These are phyloP conservation scores for Pelecanoides urinatrix DNA, from an alignment of 2,113 vertebrate genomes.

Conservation along the genomic window DNA sequence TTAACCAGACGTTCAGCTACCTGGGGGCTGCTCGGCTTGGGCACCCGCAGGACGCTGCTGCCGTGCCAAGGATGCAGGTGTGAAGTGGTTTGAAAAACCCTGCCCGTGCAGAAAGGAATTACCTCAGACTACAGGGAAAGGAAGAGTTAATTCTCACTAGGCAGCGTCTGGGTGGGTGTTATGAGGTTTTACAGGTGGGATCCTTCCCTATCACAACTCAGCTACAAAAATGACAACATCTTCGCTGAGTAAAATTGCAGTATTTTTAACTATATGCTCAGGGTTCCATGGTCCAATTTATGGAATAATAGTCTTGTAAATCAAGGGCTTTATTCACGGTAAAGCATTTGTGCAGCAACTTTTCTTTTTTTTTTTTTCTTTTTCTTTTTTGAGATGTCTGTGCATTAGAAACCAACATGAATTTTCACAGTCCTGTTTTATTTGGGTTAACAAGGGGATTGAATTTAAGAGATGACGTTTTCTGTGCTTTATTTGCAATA, in stretches of 20 bases:
- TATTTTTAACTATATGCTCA: background rate
- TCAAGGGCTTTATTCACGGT: background rate
- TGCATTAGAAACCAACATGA: background rate
- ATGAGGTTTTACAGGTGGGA: background rate
- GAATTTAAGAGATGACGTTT: slow-evolving; percentile 37
- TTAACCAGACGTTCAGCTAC: background rate
- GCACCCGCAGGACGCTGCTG: fast-evolving
- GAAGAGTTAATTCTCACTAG: background rate
- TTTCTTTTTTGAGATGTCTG: background rate
- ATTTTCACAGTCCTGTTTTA: slow-evolving; percentile 36
- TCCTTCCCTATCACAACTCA: background rate
- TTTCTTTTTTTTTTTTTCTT: background rate
- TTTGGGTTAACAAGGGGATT: slow-evolving; percentile 19
- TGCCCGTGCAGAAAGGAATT: background rate
- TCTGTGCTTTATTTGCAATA: slow-evolving; percentile 8
- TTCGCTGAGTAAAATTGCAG: background rate
- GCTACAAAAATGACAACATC: background rate
- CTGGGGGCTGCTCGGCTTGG: fast-evolving
- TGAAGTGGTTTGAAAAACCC: background rate
- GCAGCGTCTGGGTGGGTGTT: background rate
- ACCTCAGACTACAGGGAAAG: background rate
- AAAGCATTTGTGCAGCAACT: slow-evolving; percentile 38
- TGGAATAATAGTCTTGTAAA: background rate
- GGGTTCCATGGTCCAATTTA: background rate
- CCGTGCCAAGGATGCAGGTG: fast-evolving